Base-by-base conservation (phyloP, 2,797 vertebrate species). In the Taenioides sp. region DNA sequence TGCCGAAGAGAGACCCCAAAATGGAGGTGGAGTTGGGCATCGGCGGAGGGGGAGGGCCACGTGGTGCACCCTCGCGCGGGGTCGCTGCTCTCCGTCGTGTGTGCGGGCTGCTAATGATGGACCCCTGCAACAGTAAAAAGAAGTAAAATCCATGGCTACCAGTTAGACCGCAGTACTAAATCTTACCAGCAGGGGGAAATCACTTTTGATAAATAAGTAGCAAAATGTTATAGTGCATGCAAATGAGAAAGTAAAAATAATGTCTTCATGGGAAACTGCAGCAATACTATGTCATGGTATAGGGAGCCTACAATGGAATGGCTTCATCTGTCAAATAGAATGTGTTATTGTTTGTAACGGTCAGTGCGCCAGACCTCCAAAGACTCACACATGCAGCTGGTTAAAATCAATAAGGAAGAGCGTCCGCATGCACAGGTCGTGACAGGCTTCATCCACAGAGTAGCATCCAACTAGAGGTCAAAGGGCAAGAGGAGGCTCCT, bases 41-140 rank as follows among this genome's bases (percentile, higher is more conserved):
- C 84, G 96, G 78, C 90, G 94, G 63, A 16, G 37, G 93, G 71
- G 94, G 94, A 7, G 59, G 59, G 91, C 94, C 90, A 89, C 94
- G 95, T 87, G 95, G 91, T 54, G 94, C 90, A 86, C 94, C 95
- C 88, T 96, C 95, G 0, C 92, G 95, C 82, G 95, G 94, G 72
- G 95, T 94, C 85, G 95, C 90, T 86, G 95, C 94, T 96, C 96
- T 97, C 90, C 95, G 95, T 87, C 94, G 95, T 74, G 94, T 95
- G 93, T 97, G 96, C 74, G 96, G 97, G 80, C 97, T 97, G 96
- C 95, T 99, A 99, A 98, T 98, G 97, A 96, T 98, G 96, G 96
- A 98, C 92, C 95, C 98, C 98, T 99, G 95, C 86, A 94, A 95
- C 93, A 86, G 87, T 93, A 79, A 87, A 73, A 80, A 74, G 80